phyloP scores from a whole-genome alignment of 2,888 invertebrate species.

The Heliconius erato region DNA sequence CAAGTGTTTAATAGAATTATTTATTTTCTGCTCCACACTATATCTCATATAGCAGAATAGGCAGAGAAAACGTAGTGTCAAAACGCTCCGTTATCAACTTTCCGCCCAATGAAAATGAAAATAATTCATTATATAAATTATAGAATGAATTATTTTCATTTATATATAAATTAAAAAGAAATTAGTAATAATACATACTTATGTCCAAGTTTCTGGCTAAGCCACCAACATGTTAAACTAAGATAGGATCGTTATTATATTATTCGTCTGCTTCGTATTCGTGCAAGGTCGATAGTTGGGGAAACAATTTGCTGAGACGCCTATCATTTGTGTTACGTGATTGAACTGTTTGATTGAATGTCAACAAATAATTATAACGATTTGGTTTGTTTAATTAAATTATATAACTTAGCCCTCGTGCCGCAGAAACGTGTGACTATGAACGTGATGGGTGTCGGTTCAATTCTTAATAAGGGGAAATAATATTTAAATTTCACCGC shows the following conservation, averaged over 20 bases:
- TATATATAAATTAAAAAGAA: no score
- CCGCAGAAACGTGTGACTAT: background rate
- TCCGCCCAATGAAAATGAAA: no score
- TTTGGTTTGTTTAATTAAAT: background rate
- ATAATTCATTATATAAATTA: no score
- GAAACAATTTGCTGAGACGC: conserved; percentile 35
- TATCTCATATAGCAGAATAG: no score
- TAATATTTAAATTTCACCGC: no score
- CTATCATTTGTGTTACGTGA: conserved; percentile 33
- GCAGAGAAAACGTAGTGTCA: no score
- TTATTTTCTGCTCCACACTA: no score
- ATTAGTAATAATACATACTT: background rate
- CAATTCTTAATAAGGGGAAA: no score
- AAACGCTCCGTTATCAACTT: no score
- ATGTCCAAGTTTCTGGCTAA: background rate
- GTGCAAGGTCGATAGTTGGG: conserved; percentile 27
- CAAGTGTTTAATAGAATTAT: no score
- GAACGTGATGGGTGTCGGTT: no score
- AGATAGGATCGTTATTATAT: conserved; percentile 35
- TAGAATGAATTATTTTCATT: no score
- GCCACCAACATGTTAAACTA: conserved; percentile 12
- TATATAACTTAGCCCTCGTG: background rate
- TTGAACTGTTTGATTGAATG: conserved; percentile 8
- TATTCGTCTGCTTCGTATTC: conserved; percentile 35
- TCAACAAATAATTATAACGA: conserved; percentile 12